Conservation (phyloP, 92 coral and sea anemone species). For the Phymanthus crucifer region DNA sequence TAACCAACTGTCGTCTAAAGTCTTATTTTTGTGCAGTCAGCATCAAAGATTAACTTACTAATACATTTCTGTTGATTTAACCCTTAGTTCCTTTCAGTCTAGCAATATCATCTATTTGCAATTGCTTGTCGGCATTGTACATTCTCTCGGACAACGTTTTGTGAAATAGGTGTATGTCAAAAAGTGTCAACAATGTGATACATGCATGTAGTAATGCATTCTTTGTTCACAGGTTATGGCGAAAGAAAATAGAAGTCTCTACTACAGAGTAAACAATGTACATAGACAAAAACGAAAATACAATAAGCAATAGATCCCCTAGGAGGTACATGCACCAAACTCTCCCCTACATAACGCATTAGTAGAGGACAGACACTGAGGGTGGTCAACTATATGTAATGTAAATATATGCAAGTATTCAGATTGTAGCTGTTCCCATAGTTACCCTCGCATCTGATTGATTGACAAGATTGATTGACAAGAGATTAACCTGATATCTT, state of each 20-base stretch:
- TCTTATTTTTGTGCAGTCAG: conserved; percentile 15
- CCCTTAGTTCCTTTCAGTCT: conserved; percentile 2
- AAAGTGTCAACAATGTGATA: conserved; percentile 5
- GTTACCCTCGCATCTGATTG: no score
- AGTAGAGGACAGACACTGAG: no score
- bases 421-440: no score
- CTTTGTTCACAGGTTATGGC: conserved; percentile 3
- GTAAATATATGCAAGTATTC: no score
- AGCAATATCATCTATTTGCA: neutral
- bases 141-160: neutral
- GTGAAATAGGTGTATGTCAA: conserved; percentile 15
- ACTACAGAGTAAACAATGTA: neutral
- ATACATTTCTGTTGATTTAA: neutral
- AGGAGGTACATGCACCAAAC: no score
- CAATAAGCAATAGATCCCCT: neutral
- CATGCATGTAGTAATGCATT: conserved; percentile 6
- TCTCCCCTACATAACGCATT: no score
- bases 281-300: conserved; percentile 8
- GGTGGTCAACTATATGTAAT: no score
- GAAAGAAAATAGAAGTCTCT: neutral
- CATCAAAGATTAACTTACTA: neutral
- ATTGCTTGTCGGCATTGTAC: conserved; percentile 5
- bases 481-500: no score
- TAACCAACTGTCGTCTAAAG: conserved; percentile 2
- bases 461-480: no score